Evolutionary conservation across 2,797 vertebrate species (phyloP).

Genomic region (Ciconia nigra): DNA sequence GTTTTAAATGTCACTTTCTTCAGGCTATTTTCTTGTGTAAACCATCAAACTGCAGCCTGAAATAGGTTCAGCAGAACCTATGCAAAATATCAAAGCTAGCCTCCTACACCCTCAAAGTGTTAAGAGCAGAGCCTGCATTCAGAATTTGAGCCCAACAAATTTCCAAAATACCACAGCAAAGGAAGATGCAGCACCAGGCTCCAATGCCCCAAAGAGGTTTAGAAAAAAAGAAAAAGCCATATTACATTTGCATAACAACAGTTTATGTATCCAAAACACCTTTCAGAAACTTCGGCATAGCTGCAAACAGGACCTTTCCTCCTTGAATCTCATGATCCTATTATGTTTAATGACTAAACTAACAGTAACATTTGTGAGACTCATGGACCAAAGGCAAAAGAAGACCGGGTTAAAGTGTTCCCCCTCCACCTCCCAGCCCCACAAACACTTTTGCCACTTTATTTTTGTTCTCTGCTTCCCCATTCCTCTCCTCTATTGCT

Average conservation of each 20-base stretch:
- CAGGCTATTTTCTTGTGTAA: conserved; percentile 34
- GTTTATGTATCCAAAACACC: background rate
- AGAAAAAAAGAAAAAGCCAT: background rate
- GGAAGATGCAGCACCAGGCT: background rate
- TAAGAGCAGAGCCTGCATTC: conserved; percentile 19
- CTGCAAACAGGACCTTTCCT: background rate
- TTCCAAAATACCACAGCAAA: conserved; percentile 11
- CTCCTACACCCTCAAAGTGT: conserved; percentile 50
- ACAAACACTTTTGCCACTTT: background rate
- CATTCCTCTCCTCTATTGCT: background rate
- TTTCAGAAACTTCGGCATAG: background rate
- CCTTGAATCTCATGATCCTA: background rate
- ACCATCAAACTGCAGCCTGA: conserved; percentile 27
- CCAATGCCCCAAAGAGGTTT: background rate
- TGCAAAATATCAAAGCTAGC: conserved; percentile 48
- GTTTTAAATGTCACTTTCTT: conserved; percentile 14
- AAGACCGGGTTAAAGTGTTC: background rate
- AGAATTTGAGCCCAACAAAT: background rate
- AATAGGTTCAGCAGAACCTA: conserved; percentile 50
- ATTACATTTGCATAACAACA: background rate
- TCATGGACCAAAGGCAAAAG: background rate
- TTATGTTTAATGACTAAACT: background rate
- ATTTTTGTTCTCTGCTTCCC: background rate
- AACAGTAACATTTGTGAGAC: background rate
- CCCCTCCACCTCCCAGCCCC: background rate